A percentile compares a stretch with the other conserved stretches of the same genome.
These are phyloP conservation scores for Ectemnius cavifrons DNA, from an alignment of 2,888 invertebrate species.

Conservation along the genomic window DNA sequence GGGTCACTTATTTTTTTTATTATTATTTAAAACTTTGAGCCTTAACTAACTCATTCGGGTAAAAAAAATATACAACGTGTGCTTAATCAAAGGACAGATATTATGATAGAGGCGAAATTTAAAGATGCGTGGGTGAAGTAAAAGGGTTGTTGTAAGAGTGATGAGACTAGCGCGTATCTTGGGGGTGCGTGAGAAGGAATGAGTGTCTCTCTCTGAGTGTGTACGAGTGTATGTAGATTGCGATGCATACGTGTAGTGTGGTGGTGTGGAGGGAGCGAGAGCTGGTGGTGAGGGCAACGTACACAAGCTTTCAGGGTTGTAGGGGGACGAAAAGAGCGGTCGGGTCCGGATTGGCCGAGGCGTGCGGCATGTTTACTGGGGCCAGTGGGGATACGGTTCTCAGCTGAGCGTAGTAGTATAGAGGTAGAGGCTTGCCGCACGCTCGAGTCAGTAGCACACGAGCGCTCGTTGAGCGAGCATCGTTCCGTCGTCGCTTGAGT, in stretches of 20 bases:
- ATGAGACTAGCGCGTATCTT: no score
- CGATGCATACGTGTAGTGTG: not conserved
- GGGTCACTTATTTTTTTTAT: no score
- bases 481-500: conserved; percentile 60
- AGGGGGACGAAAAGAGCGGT: conserved; percentile 35
- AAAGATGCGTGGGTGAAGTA: no score
- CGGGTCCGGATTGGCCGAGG: conserved; percentile 56
- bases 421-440: conserved; percentile 78
- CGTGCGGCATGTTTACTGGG: conserved; percentile 38
- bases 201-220: not conserved
- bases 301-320: conserved; percentile 33
- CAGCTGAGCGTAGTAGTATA: conserved; percentile 81
- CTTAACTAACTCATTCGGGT: no score
- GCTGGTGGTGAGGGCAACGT: conserved; percentile 50
- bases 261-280: conserved; percentile 6
- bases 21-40: no score
- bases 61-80: no score
- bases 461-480: conserved; percentile 78
- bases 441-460: conserved; percentile 76
- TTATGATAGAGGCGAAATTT: no score
- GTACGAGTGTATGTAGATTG: not conserved
- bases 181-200: no score
- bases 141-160: no score
- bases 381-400: conserved; percentile 74
- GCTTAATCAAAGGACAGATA: no score